Evolutionary conservation across 2,888 invertebrate genomes (phyloP).

Genomic region (Amiota mariae): DNA sequence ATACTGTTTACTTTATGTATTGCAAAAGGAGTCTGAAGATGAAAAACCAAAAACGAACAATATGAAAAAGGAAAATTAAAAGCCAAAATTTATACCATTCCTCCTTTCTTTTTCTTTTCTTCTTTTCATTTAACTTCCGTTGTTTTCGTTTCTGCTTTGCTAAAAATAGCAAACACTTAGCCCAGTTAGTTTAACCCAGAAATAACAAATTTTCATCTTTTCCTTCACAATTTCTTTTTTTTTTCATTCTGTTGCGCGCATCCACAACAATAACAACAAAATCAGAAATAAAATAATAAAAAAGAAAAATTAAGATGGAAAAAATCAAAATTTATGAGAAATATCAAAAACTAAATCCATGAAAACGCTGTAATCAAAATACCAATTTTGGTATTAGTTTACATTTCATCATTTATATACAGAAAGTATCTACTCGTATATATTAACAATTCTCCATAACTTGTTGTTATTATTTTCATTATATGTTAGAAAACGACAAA

Average conservation of each 20-base stretch:
- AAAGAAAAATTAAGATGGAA: neutral
- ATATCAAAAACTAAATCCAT: neutral
- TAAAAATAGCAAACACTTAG: slow-evolving; percentile 45
- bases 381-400: too few species aligned
- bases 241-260: slow-evolving; percentile 17
- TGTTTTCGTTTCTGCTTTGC: slow-evolving; percentile 39
- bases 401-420: too few species aligned
- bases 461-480: too few species aligned
- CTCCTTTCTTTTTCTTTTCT: neutral
- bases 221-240: slow-evolving; percentile 7
- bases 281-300: neutral
- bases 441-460: too few species aligned
- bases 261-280: slow-evolving; percentile 13
- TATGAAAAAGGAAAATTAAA: too few species aligned
- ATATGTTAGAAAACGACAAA: too few species aligned
- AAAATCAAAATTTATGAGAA: neutral
- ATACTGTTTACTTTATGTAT: slow-evolving; percentile 33
- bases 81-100: slow-evolving; percentile 43
- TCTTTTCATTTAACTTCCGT: neutral
- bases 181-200: slow-evolving; percentile 60
- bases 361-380: neutral
- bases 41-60: too few species aligned
- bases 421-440: too few species aligned
- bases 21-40: slow-evolving; percentile 23
- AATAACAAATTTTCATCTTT: slow-evolving; percentile 41